Percentiles rank a stretch among this genome's conserved stretches.
Evolutionary conservation across 1,140 invertebrate genomes (phyloP).

Genomic region (Odontomachus brunneus): DNA sequence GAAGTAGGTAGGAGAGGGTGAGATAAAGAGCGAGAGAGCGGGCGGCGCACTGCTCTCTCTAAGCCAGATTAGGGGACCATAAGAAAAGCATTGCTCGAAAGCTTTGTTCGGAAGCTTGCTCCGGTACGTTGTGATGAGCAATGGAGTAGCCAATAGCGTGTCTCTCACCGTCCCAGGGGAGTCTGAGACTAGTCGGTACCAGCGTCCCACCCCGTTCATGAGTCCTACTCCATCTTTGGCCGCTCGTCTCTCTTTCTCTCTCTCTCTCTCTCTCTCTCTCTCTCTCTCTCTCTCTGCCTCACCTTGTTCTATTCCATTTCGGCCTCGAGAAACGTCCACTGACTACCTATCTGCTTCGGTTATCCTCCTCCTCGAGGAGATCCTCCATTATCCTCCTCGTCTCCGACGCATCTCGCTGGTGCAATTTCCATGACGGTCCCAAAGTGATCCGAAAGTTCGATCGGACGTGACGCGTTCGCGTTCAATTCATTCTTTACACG

Average conservation of each 20-base stretch:
- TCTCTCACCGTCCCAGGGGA: conserved; percentile 77
- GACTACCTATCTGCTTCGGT: conserved; percentile 1
- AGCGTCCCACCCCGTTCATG: conserved; percentile 59
- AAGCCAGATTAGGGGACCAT: conserved; percentile 80
- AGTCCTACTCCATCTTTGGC: conserved; percentile 66
- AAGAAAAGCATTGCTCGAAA: conserved; percentile 79
- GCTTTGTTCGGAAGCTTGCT: conserved; percentile 79
- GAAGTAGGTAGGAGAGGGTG: background rate
- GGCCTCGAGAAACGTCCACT: conserved; percentile 39
- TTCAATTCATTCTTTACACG: conserved; percentile 20
- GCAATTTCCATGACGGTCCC: conserved; percentile 32
- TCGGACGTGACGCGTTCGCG: background rate
- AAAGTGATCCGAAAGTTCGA: conserved; percentile 23
- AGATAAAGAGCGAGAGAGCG: too few relatives aligned
- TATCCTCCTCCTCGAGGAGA: conserved; percentile 21
- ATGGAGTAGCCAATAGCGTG: conserved; percentile 79
- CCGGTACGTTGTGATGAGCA: conserved; percentile 79
- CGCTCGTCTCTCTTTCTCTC: conserved; percentile 24
- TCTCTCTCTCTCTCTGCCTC: conserved; percentile 42
- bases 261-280: too few relatives aligned
- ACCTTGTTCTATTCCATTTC: conserved; percentile 58
- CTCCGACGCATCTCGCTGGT: conserved; percentile 16
- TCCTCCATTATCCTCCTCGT: background rate
- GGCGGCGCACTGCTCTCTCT: conserved; percentile 52
- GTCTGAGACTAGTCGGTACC: conserved; percentile 63